These are phyloP conservation scores for Muntiacus muntjak DNA, from an alignment of 2,113 vertebrate species.

Conservation along the genomic window DNA sequence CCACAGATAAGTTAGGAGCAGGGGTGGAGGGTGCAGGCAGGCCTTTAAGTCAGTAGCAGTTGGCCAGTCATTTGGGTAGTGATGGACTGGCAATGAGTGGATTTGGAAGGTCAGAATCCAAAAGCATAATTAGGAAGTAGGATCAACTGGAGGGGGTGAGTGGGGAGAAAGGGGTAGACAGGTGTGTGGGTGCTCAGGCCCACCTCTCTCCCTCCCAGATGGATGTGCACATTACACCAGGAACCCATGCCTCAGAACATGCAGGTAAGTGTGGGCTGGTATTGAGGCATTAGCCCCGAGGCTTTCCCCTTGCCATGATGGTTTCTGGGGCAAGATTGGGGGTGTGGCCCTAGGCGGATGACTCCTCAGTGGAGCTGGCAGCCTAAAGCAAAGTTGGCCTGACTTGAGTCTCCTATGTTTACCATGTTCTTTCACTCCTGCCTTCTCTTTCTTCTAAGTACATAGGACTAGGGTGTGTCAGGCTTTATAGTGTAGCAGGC, in stretches of 20 bases:
- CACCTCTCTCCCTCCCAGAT: slow-evolving; percentile 81
- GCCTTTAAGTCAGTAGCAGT: not conserved
- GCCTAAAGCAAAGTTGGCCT: not conserved
- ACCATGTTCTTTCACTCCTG: not conserved
- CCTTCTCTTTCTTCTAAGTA: not conserved
- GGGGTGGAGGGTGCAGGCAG: not conserved
- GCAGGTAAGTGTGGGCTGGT: slow-evolving; percentile 84
- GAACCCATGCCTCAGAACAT: slow-evolving; percentile 93
- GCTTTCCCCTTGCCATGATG: not conserved
- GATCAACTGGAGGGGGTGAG: not conserved
- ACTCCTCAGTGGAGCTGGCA: not conserved
- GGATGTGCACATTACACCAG: slow-evolving; percentile 96
- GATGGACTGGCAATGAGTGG: not conserved
- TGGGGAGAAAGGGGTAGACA: not conserved
- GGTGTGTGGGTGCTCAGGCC: not conserved
- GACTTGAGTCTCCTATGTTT: not conserved
- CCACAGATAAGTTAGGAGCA: not conserved
- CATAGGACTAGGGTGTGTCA: not conserved
- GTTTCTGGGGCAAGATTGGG: not conserved
- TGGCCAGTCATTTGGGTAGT: not conserved
- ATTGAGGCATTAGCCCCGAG: not conserved
- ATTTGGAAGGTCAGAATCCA: not conserved
- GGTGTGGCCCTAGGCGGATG: not conserved
- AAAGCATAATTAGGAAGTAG: not conserved
- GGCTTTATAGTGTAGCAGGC: not conserved